A percentile compares a stretch with the other conserved stretches of the same genome.
These are phyloP conservation scores for Cacatua alba DNA, from an alignment of 2,113 vertebrate genomes.

Conservation along the genomic window DNA sequence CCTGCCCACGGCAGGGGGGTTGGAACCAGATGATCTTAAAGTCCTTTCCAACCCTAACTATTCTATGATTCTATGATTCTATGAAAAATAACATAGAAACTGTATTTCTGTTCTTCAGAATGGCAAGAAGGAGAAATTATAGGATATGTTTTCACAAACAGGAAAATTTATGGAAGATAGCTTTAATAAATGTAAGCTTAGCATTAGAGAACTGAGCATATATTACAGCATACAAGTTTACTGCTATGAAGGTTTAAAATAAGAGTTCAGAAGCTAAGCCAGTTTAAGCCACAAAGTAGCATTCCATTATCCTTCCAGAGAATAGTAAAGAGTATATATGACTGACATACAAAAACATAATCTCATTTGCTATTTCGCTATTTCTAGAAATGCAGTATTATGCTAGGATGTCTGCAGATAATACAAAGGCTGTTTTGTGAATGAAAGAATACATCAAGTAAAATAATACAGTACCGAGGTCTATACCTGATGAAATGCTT, in stretches of 20 bases:
- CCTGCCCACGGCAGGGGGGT: too few relatives aligned
- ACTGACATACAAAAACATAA: conserved; percentile 33
- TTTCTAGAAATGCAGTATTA: conserved; percentile 27
- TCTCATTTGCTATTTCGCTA: conserved; percentile 50
- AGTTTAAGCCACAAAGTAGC: conserved; percentile 23
- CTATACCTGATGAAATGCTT: background rate
- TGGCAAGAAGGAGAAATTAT: background rate
- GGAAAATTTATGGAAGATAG: background rate
- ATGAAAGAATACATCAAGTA: conserved; percentile 9
- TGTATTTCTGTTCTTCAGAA: background rate
- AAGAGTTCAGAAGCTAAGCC: conserved; percentile 51
- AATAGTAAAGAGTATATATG: background rate
- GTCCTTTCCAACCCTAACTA: too few relatives aligned
- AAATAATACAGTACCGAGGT: background rate
- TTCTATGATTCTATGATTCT: too few relatives aligned
- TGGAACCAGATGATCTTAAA: too few relatives aligned
- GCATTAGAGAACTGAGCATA: background rate
- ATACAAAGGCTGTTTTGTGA: background rate
- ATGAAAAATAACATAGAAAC: background rate
- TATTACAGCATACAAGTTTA: conserved; percentile 11
- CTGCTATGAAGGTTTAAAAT: conserved; percentile 28
- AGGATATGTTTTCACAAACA: background rate
- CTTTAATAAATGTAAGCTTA: conserved; percentile 1
- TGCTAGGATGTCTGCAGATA: conserved; percentile 3
- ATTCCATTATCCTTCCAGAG: conserved; percentile 31